Base-by-base conservation (phyloP, 2,113 vertebrate species). In the Rhadina sibilatrix region DNA sequence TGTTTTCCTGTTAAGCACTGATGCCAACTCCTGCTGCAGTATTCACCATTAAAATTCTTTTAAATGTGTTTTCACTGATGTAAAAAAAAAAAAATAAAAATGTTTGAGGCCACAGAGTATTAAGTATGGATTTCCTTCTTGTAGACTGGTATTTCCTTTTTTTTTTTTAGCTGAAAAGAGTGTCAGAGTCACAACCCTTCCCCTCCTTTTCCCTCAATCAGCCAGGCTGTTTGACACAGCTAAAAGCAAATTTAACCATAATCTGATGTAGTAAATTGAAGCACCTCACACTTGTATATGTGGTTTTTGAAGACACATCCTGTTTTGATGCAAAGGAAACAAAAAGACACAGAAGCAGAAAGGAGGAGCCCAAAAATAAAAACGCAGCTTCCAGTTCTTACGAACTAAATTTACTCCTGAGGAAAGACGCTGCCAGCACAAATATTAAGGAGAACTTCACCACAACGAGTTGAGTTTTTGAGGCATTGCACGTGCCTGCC, bases 311-410 rank as follows among this genome's bases (percentile, higher is more conserved):
- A 59, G 11, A 42, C 5, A 10, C 0, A 1, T 24, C 77, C 31
- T 87, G 50, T 81, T 92, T 33, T 76, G 25, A 40, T 38, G 14
- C 25, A 79, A 63, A 50, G 19, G 47, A 91, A 75, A 69, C 1
- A 0, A 83, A 19, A 65, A 66, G 9, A 71, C 17, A 65, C 7
- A 25, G 22, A 47, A 76, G 13, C 0, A 0, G 1, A 14, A 19
- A 56, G 11, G 10, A 23, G 30, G 53, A 80, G 33, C 30, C 18
- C 4, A 46, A 31, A 21, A 31, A 24, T 5, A 44, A 57, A 74
- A 65, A 44, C 0, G 0, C 22, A 49, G 4, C 37, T 61, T 40
- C n/a, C 15, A 60, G 4, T 37, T 46, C n/a, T 46, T 25, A 33
- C 35, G 52, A 44, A 12, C 7, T 11, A 12, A 68, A 53, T 7